These are phyloP conservation scores for Entomobrya proxima DNA, from an alignment of 2,888 invertebrate species.

Conservation along the genomic window DNA sequence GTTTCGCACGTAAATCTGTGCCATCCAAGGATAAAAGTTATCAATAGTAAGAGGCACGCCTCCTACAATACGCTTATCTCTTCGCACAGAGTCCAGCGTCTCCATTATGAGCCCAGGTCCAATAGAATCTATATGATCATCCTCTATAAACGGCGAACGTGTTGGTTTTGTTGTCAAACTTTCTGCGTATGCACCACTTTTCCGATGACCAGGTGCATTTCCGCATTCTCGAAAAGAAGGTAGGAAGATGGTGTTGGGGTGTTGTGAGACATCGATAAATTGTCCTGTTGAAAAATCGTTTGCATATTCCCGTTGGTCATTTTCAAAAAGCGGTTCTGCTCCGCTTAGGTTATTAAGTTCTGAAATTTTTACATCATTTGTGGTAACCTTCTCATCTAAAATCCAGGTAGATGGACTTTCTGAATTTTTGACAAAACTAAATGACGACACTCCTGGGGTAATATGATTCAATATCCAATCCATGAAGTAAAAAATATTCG, in stretches of 20 bases:
- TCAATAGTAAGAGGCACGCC: constrained; percentile 53
- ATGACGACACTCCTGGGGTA: constrained; percentile 15
- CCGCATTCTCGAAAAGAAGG: constrained; percentile 44
- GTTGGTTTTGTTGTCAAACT: too few relatives aligned
- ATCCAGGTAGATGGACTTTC: neutral
- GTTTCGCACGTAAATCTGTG: constrained; percentile 64
- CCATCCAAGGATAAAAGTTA: constrained; percentile 67
- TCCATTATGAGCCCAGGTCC: neutral
- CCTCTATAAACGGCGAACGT: neutral
- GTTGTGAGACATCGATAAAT: constrained; percentile 33
- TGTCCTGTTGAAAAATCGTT: constrained; percentile 65
- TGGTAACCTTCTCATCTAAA: neutral
- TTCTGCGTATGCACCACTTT: neutral
- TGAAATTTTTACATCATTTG: neutral
- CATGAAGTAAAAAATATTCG: constrained; percentile 70
- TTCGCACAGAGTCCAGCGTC: neutral
- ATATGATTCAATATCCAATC: constrained; percentile 72
- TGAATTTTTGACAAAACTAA: neutral
- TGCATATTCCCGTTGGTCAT: neutral
- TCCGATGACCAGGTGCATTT: neutral
- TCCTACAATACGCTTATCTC: constrained; percentile 67
- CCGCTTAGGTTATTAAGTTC: neutral
- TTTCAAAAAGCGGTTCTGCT: neutral
- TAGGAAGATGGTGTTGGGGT: constrained; percentile 45
- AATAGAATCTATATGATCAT: neutral